Percentiles rank a stretch among this genome's conserved stretches.
Conservation (phyloP, 2,797 vertebrate genomes). For the Poecilia wingei region DNA sequence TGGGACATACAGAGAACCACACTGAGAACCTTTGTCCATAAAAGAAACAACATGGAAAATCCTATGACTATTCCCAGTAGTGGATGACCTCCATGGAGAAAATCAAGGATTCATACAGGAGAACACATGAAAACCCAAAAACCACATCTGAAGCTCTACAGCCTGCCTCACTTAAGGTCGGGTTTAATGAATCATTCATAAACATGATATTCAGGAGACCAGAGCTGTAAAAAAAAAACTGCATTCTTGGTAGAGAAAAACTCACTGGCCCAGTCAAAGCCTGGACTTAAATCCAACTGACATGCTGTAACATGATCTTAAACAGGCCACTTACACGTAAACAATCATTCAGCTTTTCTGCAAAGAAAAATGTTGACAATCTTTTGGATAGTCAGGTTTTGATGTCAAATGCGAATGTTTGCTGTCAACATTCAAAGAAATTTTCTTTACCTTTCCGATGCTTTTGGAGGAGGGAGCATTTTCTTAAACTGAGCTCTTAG, state of each 20-base stretch:
- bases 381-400: neutral
- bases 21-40: neutral
- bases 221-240: neutral
- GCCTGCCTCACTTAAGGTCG: neutral
- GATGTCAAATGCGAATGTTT: neutral
- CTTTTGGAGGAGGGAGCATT: neutral
- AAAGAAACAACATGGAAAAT: neutral
- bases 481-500: neutral
- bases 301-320: neutral
- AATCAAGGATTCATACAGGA: neutral
- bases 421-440: neutral
- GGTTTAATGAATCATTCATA: neutral
- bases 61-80: neutral
- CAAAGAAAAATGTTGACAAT: neutral
- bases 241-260: neutral
- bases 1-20: neutral
- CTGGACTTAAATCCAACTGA: neutral
- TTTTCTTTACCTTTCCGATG: neutral
- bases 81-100: neutral
- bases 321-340: neutral
- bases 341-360: neutral
- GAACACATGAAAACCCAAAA: neutral
- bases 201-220: neutral
- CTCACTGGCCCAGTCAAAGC: neutral
- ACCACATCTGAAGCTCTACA: neutral